Base-by-base conservation (phyloP, 2,113 vertebrate genomes). In the Ranitomeya variabilis region DNA sequence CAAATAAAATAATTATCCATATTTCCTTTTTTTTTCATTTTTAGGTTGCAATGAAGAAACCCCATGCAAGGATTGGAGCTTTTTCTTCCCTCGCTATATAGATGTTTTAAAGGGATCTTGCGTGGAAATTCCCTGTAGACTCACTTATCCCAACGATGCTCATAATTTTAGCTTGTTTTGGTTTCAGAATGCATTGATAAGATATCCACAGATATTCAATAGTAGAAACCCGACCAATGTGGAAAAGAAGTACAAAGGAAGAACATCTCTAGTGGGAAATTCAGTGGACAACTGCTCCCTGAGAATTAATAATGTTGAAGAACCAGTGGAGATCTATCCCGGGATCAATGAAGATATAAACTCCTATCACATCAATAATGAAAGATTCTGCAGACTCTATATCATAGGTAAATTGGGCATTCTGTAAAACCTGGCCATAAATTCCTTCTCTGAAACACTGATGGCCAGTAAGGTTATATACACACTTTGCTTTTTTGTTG, bases 61-160 rank as follows among this genome's bases (percentile, higher is more conserved):
- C 66, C 31, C 82, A n/a, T 84, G 83, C 57, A 16, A 76, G n/a
- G 16, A 64, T 52, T 83, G 80, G 80, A 7, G 4, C 0, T 77
- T 88, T 14, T 66, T 5, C 12, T 52, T 88, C 69, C 87, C 87
- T 21, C 0, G 4, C 2, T 66, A 12, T 60, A 77, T 77, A n/a
- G 19, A 10, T 0, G 80, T 31, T 18, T 37, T 83, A 14, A 76
- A 74, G 8, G 80, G 79, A 18, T 88, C 87, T 71, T 83, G 80
- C 77, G 87, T 83, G 69, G 54, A 64, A 7, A 77, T 88, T 64
- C 87, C 87, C 66, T 88, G 87, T 59, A 52, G 16, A 19, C 74
- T 83, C 16, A 83, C 31, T 2, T 21, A 23, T 26, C 57, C 87
- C 12, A 19, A 13, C 1, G 16, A 37, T 26, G 14, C 8, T 11